Percentiles rank a stretch among this genome's conserved stretches.
Evolutionary conservation across 2,113 vertebrate species (phyloP).

Genomic region (Otolemur garnettii): DNA sequence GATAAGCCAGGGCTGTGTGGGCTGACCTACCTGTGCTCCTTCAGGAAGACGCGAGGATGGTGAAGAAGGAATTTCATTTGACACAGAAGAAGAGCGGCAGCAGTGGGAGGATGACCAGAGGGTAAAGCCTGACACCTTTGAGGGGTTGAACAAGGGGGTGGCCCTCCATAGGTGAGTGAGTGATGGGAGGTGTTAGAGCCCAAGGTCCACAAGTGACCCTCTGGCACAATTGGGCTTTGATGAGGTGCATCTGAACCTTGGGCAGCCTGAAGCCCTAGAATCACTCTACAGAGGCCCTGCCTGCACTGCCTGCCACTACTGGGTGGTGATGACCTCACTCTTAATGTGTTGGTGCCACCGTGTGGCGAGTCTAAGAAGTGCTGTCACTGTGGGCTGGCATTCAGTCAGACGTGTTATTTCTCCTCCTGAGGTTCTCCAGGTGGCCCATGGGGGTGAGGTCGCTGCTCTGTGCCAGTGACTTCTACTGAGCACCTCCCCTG

Average conservation of each 20-base stretch:
- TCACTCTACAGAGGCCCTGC: background rate
- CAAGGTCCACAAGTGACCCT: background rate
- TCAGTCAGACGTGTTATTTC: background rate
- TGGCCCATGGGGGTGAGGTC: background rate
- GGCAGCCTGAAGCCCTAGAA: background rate
- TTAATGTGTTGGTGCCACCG: slow-evolving; percentile 16
- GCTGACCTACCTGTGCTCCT: background rate
- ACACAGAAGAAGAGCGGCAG: slow-evolving; percentile 94
- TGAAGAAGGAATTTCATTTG: slow-evolving; percentile 94
- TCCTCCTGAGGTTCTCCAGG: background rate
- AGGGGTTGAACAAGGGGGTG: accelerated
- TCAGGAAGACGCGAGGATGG: slow-evolving; percentile 91
- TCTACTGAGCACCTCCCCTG: background rate
- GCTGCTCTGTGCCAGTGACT: background rate
- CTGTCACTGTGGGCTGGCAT: accelerated
- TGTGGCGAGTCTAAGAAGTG: background rate
- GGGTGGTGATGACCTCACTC: no score
- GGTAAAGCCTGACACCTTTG: slow-evolving; percentile 83
- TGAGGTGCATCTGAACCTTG: background rate
- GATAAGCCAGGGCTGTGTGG: background rate
- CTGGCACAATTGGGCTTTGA: background rate
- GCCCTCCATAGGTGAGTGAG: background rate
- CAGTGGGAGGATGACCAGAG: slow-evolving; percentile 98
- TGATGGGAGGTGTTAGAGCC: background rate
- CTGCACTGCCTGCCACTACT: background rate